Base-by-base conservation (phyloP, 2,113 vertebrate species). In the Crotophaga sulcirostris region DNA sequence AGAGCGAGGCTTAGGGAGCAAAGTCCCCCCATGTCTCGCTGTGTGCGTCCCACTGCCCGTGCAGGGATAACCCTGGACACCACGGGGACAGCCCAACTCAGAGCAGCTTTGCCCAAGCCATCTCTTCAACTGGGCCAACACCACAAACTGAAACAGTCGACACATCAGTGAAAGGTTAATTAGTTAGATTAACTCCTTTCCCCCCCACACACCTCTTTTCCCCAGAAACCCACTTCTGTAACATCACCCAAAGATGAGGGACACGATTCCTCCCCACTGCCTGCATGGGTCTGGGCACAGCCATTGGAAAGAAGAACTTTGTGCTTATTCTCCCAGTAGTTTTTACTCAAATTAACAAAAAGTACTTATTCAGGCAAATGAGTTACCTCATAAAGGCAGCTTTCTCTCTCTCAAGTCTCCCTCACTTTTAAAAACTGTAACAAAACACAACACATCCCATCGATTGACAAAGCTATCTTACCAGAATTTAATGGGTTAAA, bases 61-160 rank as follows among this genome's bases (percentile, higher is more conserved):
- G 0, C 11, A 5, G 44, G 59, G 45, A 36, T 2, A 25, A 9
- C n/a, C 66, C 49, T 17, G 5, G 45, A 16, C 9, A 3, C 11
- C 0, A 0, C 3, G 3, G 70, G 7, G 25, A 82, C 0, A 0
- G 36, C 55, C 60, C 55, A 3, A 25, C 55, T 15, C 1, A 0
- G 33, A 51, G 24, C 16, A 7, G 63, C 68, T 69, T 15, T 34
- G n/a, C 36, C 58, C 62, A 10, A 28, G 29, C 11, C 67, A 3
- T 0, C 47, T 33, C 69, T 1, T 44, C 8, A 83, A 7, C 0
- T 15, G 21, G 23, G 40, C 17, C 66, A 72, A n/a, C 6, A 13
- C 14, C 40, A 16, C n/a, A 15, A 52, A 17, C 20, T 33, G 63
- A 76, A 80, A 25, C 14, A 33, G 51, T 42, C 49, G 45, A 28